These are phyloP conservation scores for Drosophila prolongata DNA, from an alignment of 2,888 invertebrate genomes.

Conservation along the genomic window DNA sequence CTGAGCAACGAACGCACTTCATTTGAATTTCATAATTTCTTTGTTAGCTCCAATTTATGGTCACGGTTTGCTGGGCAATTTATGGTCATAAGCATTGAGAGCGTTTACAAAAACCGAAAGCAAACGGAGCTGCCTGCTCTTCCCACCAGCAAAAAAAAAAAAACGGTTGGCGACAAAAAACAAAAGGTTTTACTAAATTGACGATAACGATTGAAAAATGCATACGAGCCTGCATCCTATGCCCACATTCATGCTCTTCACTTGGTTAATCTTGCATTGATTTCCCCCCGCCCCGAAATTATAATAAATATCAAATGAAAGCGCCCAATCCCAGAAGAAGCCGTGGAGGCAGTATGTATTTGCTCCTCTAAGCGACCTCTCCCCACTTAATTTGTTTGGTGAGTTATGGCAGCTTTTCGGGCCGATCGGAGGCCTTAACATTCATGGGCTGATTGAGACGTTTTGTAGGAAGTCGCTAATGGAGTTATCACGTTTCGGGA, in stretches of 20 bases:
- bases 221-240: constrained; percentile 25
- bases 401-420: constrained; percentile 40
- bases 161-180: constrained; percentile 44
- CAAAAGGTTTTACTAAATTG: constrained; percentile 68
- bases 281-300: constrained; percentile 38
- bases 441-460: constrained; percentile 44
- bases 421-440: constrained; percentile 9
- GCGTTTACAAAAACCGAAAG: constrained; percentile 68
- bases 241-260: constrained; percentile 28
- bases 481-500: constrained; percentile 42
- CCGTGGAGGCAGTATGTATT: background rate
- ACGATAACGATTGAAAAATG: constrained; percentile 76
- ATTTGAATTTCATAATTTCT: constrained; percentile 81
- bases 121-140: constrained; percentile 25
- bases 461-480: constrained; percentile 43
- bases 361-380: constrained; percentile 32
- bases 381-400: constrained; percentile 49
- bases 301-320: constrained; percentile 54
- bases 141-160: constrained; percentile 13
- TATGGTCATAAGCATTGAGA: constrained; percentile 74
- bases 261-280: constrained; percentile 40
- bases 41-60: constrained; percentile 80
- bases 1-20: constrained; percentile 69
- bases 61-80: constrained; percentile 77
- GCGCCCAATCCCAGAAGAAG: constrained; percentile 8